phyloP scores from a whole-genome alignment of 2,888 invertebrate species.

The Stictocephala bisonia region DNA sequence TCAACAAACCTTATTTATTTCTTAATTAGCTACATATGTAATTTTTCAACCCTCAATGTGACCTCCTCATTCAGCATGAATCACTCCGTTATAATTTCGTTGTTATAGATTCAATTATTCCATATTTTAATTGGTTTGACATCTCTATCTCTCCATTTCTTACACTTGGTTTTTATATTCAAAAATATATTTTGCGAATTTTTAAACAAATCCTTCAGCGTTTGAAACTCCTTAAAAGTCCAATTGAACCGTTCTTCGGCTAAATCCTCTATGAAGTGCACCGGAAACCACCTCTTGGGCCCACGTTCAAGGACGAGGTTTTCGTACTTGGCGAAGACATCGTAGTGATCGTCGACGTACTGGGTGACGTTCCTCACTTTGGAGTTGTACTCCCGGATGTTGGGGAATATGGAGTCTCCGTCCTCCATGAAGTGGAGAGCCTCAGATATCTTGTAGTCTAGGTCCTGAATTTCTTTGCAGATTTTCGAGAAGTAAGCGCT shows the following conservation, averaged over 20 bases:
- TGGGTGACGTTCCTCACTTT: slow-evolving; percentile 8
- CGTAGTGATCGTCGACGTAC: slow-evolving; percentile 14
- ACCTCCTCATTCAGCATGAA: too few species aligned
- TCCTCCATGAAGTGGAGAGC: slow-evolving; percentile 25
- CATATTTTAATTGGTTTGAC: too few species aligned
- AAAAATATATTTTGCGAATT: slow-evolving; percentile 9
- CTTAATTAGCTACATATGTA: too few species aligned
- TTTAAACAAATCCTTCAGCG: slow-evolving; percentile 4
- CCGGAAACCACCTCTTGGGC: slow-evolving; percentile 19
- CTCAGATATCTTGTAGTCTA: slow-evolving; percentile 16
- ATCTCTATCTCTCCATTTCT: slow-evolving; percentile 13
- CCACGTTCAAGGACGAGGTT: slow-evolving; percentile 8
- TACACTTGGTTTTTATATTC: slow-evolving; percentile 14
- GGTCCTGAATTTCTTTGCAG: slow-evolving; percentile 12
- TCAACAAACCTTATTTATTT: too few species aligned
- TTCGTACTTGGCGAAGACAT: neutral
- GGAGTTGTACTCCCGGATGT: neutral
- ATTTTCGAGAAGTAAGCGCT: slow-evolving; percentile 15
- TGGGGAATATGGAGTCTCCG: slow-evolving; percentile 21
- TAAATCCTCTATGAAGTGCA: slow-evolving; percentile 22
- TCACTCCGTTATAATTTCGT: too few species aligned
- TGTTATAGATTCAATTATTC: too few species aligned
- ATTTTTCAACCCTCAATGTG: too few species aligned
- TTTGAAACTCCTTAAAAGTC: slow-evolving; percentile 8
- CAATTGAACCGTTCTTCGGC: slow-evolving; percentile 14